Evolutionary conservation across 1,140 invertebrate species (phyloP).

Genomic region (Copidosoma floridanum): DNA sequence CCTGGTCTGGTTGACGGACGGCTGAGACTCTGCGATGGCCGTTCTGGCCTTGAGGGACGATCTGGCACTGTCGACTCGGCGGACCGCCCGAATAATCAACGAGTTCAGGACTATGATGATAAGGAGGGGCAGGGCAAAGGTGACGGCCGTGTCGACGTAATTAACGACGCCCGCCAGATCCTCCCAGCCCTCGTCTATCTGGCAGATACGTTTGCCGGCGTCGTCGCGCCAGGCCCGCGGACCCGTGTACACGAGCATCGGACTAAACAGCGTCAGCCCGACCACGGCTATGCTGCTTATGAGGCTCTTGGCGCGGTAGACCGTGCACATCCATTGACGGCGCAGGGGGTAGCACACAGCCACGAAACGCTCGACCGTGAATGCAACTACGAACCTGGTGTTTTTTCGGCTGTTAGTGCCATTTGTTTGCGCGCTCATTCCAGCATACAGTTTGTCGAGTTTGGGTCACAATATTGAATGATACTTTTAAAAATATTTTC

Average conservation of each 20-base stretch:
- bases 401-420: no score
- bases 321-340: conserved; percentile 76
- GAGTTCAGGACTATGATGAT: conserved; percentile 71
- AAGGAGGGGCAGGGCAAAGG: conserved; percentile 69
- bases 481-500: no score
- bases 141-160: conserved; percentile 67
- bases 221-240: conserved; percentile 34
- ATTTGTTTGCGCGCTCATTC: no score
- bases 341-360: conserved; percentile 76
- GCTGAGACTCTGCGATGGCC: conserved; percentile 37
- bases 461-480: no score
- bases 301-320: conserved; percentile 68
- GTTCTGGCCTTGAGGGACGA: conserved; percentile 46
- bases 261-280: conserved; percentile 62
- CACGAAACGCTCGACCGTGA: conserved; percentile 83
- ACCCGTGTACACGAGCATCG: conserved; percentile 62
- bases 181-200: conserved; percentile 51
- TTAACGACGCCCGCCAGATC: conserved; percentile 63
- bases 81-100: conserved; percentile 67
- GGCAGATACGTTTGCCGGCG: conserved; percentile 54
- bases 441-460: no score
- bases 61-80: conserved; percentile 59
- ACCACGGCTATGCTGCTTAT: conserved; percentile 58
- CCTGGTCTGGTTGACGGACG: conserved; percentile 60
- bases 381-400: conserved; percentile 73